Percentiles rank a stretch among this genome's conserved stretches.
Evolutionary conservation across 2,113 vertebrate genomes (phyloP).

Genomic region (Prinia subflava): DNA sequence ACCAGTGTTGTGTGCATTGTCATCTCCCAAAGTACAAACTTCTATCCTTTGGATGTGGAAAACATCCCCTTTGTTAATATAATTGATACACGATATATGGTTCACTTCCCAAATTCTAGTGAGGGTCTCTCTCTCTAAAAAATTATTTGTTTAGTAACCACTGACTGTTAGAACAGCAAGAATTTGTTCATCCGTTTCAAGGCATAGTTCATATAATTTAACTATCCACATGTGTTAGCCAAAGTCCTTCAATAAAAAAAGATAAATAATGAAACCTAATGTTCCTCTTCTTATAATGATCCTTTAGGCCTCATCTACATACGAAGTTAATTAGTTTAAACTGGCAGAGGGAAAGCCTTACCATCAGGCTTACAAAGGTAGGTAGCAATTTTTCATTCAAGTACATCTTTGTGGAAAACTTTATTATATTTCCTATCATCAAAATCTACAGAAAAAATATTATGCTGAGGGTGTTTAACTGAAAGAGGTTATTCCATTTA

Average conservation of each 20-base stretch:
- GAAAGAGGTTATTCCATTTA: conserved; percentile 27
- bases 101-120: neutral
- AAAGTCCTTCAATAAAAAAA: neutral
- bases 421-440: neutral
- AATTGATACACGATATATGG: neutral
- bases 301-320: conserved; percentile 25
- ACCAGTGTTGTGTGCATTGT: neutral
- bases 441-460: conserved; percentile 21
- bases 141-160: neutral
- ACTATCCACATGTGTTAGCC: neutral
- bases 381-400: conserved; percentile 28
- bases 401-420: conserved; percentile 9
- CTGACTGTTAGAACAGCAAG: neutral
- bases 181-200: neutral
- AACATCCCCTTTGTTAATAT: neutral
- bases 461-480: neutral
- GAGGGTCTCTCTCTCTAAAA: neutral
- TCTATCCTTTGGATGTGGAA: neutral
- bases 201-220: neutral
- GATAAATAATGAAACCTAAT: conserved; percentile 19
- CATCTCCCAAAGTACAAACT: neutral
- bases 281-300: conserved; percentile 18
- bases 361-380: conserved; percentile 1
- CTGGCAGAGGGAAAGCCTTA: neutral
- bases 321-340: conserved; percentile 36